Base-by-base conservation (phyloP, 2,888 invertebrate genomes). In the Nebria salina region DNA sequence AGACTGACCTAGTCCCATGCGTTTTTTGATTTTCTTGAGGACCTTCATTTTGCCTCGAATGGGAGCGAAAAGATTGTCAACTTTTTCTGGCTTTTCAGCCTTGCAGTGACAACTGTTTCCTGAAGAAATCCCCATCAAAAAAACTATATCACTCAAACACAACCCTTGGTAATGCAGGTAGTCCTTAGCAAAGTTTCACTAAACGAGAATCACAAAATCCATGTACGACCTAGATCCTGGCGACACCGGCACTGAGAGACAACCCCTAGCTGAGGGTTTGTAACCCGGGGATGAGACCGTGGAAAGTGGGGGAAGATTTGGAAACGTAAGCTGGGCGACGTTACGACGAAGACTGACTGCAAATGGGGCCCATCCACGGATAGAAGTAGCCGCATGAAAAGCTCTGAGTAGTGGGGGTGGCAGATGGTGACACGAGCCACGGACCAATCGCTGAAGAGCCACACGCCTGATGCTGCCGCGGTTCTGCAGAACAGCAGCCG, bases 1-100 rank as follows among this genome's bases (percentile, higher is more conserved):
- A 75, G 85, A 92, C 96, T 93, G 90, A 96, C 96, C 96, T 89
- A 96, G 89, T 86, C 96, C 96, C 88, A 96, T 96, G 87, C 95
- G 95, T 86, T 93, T 94, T 89, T 96, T 96, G 86, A 96, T 94
- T 88, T 96, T 96, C 92, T 96, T 96, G 83, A 96, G 90, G 83
- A 96, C 95, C 91, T 96, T 96, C 95, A 96, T 96, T 90, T 96
- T 96, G 88, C 90, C 90, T 84, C 90, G 90, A 82, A 91, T 85
- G 7, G 91, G 91, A 82, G 91, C 89, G 83, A 91, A 88, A 78
- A 90, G 88, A 83, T 88, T 89, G 83, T 85, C 85, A 81, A 83
- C n/a, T 68, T 76, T 76, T 4, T 76, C 66, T 20, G 85, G 85
- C 77, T 85, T 85, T 81, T 86, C 86, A 83, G 85, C 85, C 85